These are phyloP conservation scores for Camptogramma bilineatum DNA, from an alignment of 2,888 invertebrate species.

Conservation along the genomic window DNA sequence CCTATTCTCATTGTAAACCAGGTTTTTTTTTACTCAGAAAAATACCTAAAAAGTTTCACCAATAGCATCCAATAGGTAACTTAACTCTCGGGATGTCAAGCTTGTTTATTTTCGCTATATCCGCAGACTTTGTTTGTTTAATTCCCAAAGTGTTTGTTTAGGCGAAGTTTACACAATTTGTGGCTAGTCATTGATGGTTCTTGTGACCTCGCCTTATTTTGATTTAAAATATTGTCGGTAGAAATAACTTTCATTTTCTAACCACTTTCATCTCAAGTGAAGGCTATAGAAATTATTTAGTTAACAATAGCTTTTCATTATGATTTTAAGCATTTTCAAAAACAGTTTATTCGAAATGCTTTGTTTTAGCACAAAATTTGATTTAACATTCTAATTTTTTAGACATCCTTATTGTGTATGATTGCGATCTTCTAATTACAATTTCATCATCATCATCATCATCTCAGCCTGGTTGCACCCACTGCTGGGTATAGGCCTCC, in stretches of 20 bases:
- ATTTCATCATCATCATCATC: too few relatives aligned
- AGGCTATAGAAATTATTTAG: not conserved
- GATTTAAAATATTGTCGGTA: slow-evolving; percentile 43
- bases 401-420: too few relatives aligned
- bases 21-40: too few relatives aligned
- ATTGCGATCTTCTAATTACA: too few relatives aligned
- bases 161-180: slow-evolving; percentile 57
- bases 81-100: slow-evolving; percentile 45
- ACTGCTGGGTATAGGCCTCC: too few relatives aligned
- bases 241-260: slow-evolving; percentile 55
- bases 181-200: slow-evolving; percentile 68
- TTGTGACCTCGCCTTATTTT: slow-evolving; percentile 44
- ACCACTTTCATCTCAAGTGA: slow-evolving; percentile 23
- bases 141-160: slow-evolving; percentile 67
- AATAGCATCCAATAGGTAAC: too few relatives aligned
- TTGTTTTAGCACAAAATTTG: too few relatives aligned
- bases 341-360: too few relatives aligned
- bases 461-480: too few relatives aligned
- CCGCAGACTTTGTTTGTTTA: slow-evolving; percentile 66
- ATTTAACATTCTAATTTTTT: too few relatives aligned
- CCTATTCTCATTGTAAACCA: too few relatives aligned
- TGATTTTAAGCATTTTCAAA: not conserved
- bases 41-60: slow-evolving; percentile 2
- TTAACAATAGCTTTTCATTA: not conserved
- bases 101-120: slow-evolving; percentile 62